A percentile compares a stretch with the other conserved stretches of the same genome.
These are phyloP conservation scores for Ivindomyrus marchei DNA, from an alignment of 2,113 vertebrate genomes.

Conservation along the genomic window DNA sequence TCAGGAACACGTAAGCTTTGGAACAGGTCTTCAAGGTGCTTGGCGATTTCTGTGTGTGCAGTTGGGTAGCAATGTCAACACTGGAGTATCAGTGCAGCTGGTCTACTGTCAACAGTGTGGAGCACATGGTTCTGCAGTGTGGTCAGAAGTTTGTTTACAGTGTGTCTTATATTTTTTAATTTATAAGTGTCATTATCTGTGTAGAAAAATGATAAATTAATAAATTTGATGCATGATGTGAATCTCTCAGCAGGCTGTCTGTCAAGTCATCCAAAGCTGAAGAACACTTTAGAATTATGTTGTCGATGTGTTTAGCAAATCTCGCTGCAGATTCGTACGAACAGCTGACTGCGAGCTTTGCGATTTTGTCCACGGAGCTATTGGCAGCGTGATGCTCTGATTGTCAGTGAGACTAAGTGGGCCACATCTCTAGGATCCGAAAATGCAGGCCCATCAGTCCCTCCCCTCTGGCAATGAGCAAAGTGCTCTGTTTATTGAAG, in stretches of 20 bases:
- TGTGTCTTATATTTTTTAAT: background rate
- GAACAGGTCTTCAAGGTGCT: background rate
- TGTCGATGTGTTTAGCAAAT: background rate
- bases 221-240: background rate
- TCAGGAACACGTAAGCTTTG: background rate
- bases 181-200: background rate
- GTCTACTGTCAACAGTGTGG: background rate
- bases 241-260: background rate
- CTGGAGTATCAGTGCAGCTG: background rate
- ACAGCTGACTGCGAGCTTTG: background rate
- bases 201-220: background rate
- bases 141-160: background rate
- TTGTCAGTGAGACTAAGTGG: background rate
- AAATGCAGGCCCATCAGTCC: background rate
- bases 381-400: background rate
- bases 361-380: background rate
- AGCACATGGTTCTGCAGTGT: background rate
- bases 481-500: background rate
- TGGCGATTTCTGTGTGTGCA: background rate
- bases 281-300: background rate
- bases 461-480: background rate
- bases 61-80: background rate
- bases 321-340: background rate
- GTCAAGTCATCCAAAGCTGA: background rate
- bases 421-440: background rate